Base-by-base conservation (phyloP, 92 coral and sea anemone genomes). In the Porites lobata region DNA sequence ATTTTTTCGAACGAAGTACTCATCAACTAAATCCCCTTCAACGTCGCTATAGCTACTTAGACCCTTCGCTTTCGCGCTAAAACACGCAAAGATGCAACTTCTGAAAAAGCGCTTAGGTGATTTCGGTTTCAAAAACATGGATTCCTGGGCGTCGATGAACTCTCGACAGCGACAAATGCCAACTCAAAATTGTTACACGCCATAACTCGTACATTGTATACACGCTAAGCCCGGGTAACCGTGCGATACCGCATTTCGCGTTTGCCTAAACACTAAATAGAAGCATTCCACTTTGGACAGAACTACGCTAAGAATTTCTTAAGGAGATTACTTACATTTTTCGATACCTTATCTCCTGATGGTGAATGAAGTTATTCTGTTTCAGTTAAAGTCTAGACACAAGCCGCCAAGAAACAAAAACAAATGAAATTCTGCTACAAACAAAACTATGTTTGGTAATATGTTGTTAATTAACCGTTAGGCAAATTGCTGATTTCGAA, bases 291-390 rank as follows among this genome's bases (percentile, higher is more conserved):
- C 24, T 22, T 22, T 43, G 54, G 50, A 43, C 72, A 65, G 38
- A 79, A 47, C 71, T 18, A 67, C 68, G 24, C 77, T 22, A 24
- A 17, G 21, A 70, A 81, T 81, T 69, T 57, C 26, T 53, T 9
- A 68, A 67, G 64, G 1, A 70, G 86, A 70, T 82, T 70, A 82
- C 54, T 75, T 8, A 56, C 54, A 53, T 76, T 70, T 65, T 82
- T 20, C n/a, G 59, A 9, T 81, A 47, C 3, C 1, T 82, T 12
- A 52, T 19, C 77, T 69, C 51, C 56, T 11, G 1, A 57, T 12
- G 7, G 10, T 26, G 51, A 24, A 50, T 66, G n/a, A n/a, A 17
- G 21, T 8, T 17, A 81, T 68, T 52, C 54, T 4, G 50, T 81
- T 81, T 29, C 85, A 81, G 20, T 26, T 13, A 11, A 7, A 11